phyloP scores from a whole-genome alignment of 2,113 vertebrate genomes.

The Tyrannus savana region DNA sequence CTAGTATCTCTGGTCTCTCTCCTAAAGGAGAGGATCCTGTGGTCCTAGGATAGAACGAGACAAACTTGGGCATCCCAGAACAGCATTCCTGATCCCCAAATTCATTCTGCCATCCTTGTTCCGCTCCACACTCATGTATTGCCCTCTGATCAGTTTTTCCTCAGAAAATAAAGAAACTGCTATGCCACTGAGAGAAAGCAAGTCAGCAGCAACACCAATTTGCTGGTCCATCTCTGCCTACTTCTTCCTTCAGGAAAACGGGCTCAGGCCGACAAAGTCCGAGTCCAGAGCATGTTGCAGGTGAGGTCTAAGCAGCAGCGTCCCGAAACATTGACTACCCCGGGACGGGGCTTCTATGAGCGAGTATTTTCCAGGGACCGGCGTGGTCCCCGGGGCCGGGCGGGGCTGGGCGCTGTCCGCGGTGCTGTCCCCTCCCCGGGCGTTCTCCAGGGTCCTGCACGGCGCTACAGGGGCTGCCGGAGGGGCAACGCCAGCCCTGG shows the following conservation, averaged over 20 bases:
- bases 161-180: neutral
- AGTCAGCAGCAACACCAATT: neutral
- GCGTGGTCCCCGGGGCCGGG: fast-evolving
- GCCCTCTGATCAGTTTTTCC: neutral
- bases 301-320: neutral
- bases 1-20: neutral
- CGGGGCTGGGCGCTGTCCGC: neutral
- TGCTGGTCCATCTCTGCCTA: neutral
- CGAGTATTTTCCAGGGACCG: fast-evolving
- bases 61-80: neutral
- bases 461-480: neutral
- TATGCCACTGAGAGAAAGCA: neutral
- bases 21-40: neutral
- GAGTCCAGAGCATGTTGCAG: neutral
- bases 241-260: neutral
- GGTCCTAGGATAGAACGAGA: neutral
- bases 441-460: neutral
- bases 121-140: neutral
- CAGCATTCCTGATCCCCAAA: neutral
- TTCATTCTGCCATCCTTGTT: neutral
- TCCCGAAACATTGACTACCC: neutral
- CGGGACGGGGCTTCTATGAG: fast-evolving
- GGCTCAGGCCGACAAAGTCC: neutral
- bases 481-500: fast-evolving
- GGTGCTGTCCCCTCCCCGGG: neutral